Percentiles rank a stretch among this genome's conserved stretches.
Evolutionary conservation across 1,140 invertebrate species (phyloP).

Genomic region (Oreohelix idahoensis): DNA sequence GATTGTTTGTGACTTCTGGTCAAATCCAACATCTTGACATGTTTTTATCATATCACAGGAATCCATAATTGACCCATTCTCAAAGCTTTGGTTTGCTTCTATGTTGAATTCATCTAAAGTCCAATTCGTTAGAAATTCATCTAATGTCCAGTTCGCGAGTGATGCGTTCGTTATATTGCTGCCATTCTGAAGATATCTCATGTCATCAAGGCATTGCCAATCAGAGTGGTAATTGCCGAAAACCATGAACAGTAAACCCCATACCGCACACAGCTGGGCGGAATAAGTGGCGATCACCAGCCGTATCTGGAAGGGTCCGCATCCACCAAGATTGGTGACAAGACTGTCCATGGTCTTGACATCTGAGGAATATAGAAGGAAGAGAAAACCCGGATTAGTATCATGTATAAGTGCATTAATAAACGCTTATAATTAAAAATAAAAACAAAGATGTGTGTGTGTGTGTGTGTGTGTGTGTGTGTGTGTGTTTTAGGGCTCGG

Average conservation of each 20-base stretch:
- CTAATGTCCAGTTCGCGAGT: background rate
- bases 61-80: too few species aligned
- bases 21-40: background rate
- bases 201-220: slow-evolving; percentile 25
- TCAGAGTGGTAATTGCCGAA: slow-evolving; percentile 1
- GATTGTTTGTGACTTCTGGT: background rate
- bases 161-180: background rate
- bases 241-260: slow-evolving; percentile 29
- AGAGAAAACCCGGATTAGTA: too few species aligned
- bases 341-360: background rate
- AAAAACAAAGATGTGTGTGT: too few species aligned
- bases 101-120: background rate
- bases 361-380: background rate
- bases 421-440: too few species aligned
- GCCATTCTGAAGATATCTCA: background rate
- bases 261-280: slow-evolving; percentile 7
- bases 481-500: too few species aligned
- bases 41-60: background rate
- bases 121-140: background rate
- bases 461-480: too few species aligned
- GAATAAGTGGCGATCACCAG: background rate
- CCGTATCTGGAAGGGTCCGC: slow-evolving; percentile 26
- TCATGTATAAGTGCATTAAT: too few species aligned
- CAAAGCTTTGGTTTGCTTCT: background rate
- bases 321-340: background rate